Percentiles rank a stretch among this genome's conserved stretches.
phyloP scores from a whole-genome alignment of 2,888 invertebrate genomes.

The Drosophila cognata region DNA sequence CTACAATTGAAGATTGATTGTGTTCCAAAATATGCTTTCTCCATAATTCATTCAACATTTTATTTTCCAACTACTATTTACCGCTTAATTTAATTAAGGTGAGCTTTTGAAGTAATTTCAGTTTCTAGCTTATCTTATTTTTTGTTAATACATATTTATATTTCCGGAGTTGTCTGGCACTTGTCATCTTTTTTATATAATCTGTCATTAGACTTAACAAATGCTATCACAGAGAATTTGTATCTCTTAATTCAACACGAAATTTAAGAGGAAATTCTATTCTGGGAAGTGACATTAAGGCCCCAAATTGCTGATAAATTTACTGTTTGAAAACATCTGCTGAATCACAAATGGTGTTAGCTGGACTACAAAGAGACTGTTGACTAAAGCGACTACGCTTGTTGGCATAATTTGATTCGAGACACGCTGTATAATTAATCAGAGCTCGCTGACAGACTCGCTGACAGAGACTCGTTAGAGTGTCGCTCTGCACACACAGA shows the following conservation, averaged over 20 bases:
- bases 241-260: neutral
- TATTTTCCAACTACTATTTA: neutral
- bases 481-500: slow-evolving; percentile 8
- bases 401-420: slow-evolving; percentile 68
- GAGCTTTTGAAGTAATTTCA: too few relatives aligned
- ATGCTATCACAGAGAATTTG: neutral
- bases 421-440: slow-evolving; percentile 40
- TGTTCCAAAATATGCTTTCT: slow-evolving; percentile 30
- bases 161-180: too few relatives aligned
- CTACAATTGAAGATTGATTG: slow-evolving; percentile 21
- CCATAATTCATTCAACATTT: neutral
- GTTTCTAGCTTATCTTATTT: neutral
- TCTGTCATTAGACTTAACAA: neutral
- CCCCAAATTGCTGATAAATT: slow-evolving; percentile 53
- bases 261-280: slow-evolving; percentile 7
- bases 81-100: too few relatives aligned
- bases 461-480: slow-evolving; percentile 16
- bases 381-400: slow-evolving; percentile 31
- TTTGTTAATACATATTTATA: neutral
- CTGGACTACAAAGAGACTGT: slow-evolving; percentile 16
- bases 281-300: neutral
- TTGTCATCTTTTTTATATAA: too few relatives aligned
- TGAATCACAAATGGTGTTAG: slow-evolving; percentile 18
- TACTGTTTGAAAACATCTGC: slow-evolving; percentile 38
- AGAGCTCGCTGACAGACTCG: slow-evolving; percentile 25